Base-by-base conservation (phyloP, 2,888 invertebrate genomes). In the Drosophila sordidapex region DNA sequence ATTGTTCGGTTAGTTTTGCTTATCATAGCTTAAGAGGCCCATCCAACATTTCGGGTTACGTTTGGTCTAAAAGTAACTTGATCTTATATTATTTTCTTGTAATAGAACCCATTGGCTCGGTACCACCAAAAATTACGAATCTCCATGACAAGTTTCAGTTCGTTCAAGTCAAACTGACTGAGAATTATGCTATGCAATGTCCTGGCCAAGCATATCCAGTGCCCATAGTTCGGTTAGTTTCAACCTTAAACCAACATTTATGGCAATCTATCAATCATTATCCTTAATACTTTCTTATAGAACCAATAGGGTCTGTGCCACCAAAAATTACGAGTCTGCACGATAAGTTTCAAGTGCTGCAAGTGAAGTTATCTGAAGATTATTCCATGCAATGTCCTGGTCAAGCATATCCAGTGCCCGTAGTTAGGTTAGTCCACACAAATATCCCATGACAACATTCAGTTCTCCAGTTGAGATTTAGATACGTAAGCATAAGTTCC, bases 191-290 rank as follows among this genome's bases (percentile, higher is more conserved):
- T 36, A 93, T 96, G 89, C 93, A 96, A 87, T 96, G 96, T 93
- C 96, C 96, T 70, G 96, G 96, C n/a, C 96, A 96, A 93, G 96
- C 95, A 43, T 96, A 94, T 93, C 96, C 96, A 61, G 95, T 96
- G 84, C 96, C 96, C 87, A 93, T 94, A 79, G 95, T 96, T 94
- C 95, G 96, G 96, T 92, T 74, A 69, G 80, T 83, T 56, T 5
- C 1, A 0, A 2, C 8, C 10, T 21, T 49, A 25, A 25, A 49
- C 35, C 62, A 33, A 40, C 54, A 58, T 46, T 59, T 35, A 18
- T 33, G 65, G 51, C 60, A 43, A n/a, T 4, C 36, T 21, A 21
- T 40, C 4, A 25, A 25, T 21, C 7, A 11, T 10, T n/a, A 58
- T 33, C 38, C 11, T 52, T 25, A 7, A 3, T 51, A 10, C 11